phyloP scores from a whole-genome alignment of 2,113 vertebrate species.

The Pteruthius melanotis region DNA sequence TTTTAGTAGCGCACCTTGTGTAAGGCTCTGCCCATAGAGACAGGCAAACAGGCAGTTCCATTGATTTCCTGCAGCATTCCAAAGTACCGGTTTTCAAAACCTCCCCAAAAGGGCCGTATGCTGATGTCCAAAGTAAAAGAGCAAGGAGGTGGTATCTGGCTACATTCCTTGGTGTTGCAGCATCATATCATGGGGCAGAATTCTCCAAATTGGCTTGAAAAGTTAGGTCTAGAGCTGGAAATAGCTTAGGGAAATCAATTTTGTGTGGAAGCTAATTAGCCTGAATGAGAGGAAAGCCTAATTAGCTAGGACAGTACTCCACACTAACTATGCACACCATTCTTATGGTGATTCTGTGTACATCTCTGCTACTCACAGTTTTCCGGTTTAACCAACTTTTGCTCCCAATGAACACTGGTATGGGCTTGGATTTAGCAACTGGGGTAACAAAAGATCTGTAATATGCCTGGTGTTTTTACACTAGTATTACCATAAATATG shows the following conservation, averaged over 20 bases:
- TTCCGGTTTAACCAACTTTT: neutral
- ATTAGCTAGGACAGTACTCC: neutral
- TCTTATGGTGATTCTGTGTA: neutral
- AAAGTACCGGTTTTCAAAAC: neutral
- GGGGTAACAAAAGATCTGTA: neutral
- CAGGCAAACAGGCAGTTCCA: neutral
- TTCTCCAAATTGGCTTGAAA: neutral
- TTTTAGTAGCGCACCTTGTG: neutral
- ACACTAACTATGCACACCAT: neutral
- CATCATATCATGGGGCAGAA: neutral
- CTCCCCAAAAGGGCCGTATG: neutral
- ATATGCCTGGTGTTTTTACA: fast-evolving
- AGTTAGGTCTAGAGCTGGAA: neutral
- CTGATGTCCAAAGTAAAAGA: neutral
- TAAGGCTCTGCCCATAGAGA: neutral
- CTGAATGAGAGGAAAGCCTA: neutral
- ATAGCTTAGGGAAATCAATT: neutral
- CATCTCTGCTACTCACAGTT: neutral
- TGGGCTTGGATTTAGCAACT: neutral
- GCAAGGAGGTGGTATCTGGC: neutral
- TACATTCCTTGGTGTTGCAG: neutral
- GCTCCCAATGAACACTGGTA: neutral
- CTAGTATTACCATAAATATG: neutral
- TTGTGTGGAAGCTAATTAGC: neutral
- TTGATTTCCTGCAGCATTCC: neutral